phyloP scores from a whole-genome alignment of 23 tunicate genomes.

The Clavelina lepadiformis region DNA sequence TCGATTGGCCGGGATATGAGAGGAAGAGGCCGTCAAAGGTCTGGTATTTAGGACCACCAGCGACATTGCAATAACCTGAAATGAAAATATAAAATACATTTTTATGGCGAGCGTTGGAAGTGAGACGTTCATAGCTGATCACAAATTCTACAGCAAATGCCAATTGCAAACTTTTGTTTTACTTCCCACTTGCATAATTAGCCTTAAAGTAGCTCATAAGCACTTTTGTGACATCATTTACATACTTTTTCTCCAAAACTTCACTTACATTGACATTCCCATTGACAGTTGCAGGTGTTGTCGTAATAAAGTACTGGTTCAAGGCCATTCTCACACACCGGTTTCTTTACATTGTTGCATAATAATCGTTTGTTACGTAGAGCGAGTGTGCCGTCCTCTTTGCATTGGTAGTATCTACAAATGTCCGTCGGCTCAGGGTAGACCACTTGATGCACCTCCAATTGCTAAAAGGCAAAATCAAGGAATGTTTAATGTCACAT shows the following conservation, averaged over 20 bases:
- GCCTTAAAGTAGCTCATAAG: no score
- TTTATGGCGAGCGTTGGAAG: no score
- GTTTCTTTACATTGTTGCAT: conserved; percentile 30
- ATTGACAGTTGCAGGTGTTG: conserved; percentile 52
- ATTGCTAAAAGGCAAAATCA: conserved; percentile 11
- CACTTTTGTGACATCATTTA: no score
- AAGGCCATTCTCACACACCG: conserved; percentile 49
- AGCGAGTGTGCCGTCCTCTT: conserved; percentile 6
- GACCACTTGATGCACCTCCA: conserved; percentile 15
- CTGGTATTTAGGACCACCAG: conserved; percentile 32
- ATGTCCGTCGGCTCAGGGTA: conserved; percentile 36
- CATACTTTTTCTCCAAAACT: no score
- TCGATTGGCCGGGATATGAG: conserved; percentile 3
- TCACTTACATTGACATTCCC: conserved; percentile 73
- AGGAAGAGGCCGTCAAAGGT: conserved; percentile 50
- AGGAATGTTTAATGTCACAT: background rate
- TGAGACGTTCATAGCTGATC: no score
- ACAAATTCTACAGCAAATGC: no score
- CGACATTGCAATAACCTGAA: conserved; percentile 44
- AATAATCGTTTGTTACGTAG: conserved; percentile 31
- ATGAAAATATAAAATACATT: background rate
- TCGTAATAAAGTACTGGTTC: conserved; percentile 43
- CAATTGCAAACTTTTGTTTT: no score
- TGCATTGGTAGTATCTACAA: conserved; percentile 28
- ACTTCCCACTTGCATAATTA: no score